phyloP scores from a whole-genome alignment of 2,888 invertebrate species.

The Philereme transversata region DNA sequence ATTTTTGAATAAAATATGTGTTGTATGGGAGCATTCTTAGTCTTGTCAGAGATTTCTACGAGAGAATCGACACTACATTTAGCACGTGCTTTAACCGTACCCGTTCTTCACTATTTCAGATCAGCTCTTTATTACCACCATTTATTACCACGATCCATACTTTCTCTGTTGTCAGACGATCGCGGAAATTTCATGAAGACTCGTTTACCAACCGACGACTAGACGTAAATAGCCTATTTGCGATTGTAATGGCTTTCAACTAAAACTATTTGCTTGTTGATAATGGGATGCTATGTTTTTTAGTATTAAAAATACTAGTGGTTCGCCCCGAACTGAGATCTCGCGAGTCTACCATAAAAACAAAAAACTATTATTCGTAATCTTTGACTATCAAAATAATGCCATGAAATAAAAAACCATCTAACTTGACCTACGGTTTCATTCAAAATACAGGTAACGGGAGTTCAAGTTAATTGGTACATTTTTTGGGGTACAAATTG shows the following conservation, averaged over 20 bases:
- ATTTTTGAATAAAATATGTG: no score
- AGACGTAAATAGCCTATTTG: slow-evolving; percentile 52
- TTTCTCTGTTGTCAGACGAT: slow-evolving; percentile 55
- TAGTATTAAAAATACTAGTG: slow-evolving; percentile 11
- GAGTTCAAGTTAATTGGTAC: no score
- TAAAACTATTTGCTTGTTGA: slow-evolving; percentile 29
- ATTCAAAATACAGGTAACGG: no score
- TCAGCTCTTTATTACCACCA: slow-evolving; percentile 52
- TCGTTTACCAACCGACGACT: slow-evolving; percentile 34
- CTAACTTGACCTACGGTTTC: no score
- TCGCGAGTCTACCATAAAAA: no score
- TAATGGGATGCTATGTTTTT: slow-evolving; percentile 23
- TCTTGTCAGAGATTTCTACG: no score
- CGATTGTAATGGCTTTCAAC: slow-evolving; percentile 42
- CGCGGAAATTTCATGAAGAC: slow-evolving; percentile 41
- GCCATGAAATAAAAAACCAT: no score
- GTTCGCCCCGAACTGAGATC: no score
- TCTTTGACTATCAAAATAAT: no score
- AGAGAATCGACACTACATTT: slow-evolving; percentile 16
- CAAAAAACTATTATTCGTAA: no score
- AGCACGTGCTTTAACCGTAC: slow-evolving; percentile 39
- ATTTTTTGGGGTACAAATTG: no score
- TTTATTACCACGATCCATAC: slow-evolving; percentile 56
- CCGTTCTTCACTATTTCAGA: slow-evolving; percentile 48
- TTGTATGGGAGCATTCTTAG: no score